A percentile compares a stretch with the other conserved stretches of the same genome.
These are phyloP conservation scores for Deilephila porcellus DNA, from an alignment of 2,888 invertebrate species.

Conservation along the genomic window DNA sequence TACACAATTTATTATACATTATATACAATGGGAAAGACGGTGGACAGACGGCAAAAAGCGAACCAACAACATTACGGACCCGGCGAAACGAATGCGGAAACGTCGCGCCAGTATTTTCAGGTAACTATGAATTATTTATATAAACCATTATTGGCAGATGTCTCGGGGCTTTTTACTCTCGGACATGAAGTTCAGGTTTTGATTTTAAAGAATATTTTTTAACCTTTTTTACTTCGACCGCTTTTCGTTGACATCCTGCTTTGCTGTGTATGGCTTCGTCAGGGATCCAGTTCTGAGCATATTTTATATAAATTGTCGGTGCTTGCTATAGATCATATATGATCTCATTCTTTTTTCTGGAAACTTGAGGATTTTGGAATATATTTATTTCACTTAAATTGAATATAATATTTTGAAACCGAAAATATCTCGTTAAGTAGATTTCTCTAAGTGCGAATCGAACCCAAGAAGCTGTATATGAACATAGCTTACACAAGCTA, in stretches of 20 bases:
- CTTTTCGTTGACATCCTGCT: conserved; percentile 35
- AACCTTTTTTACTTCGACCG: conserved; percentile 22
- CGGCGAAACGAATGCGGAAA: conserved; percentile 67
- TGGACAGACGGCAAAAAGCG: conserved; percentile 53
- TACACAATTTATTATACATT: conserved; percentile 27
- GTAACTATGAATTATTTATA: conserved; percentile 55
- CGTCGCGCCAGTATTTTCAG: conserved; percentile 73
- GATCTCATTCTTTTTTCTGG: not conserved
- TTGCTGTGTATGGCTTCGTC: not conserved
- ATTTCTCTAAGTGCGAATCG: too few relatives aligned
- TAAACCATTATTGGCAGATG: conserved; percentile 30
- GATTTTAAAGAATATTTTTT: conserved; percentile 22
- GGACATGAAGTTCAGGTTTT: not conserved
- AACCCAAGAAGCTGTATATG: too few relatives aligned
- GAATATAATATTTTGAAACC: too few relatives aligned
- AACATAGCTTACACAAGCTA: too few relatives aligned
- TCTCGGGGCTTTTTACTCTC: conserved; percentile 1
- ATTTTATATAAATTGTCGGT: conserved; percentile 29
- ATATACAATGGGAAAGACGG: conserved; percentile 55
- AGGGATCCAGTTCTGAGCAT: conserved; percentile 37
- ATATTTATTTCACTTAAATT: too few relatives aligned
- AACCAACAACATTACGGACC: conserved; percentile 50
- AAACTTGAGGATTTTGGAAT: too few relatives aligned
- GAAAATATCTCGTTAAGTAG: too few relatives aligned
- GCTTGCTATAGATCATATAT: too few relatives aligned